phyloP scores from a whole-genome alignment of 2,113 vertebrate genomes.

The Caloenas nicobarica region DNA sequence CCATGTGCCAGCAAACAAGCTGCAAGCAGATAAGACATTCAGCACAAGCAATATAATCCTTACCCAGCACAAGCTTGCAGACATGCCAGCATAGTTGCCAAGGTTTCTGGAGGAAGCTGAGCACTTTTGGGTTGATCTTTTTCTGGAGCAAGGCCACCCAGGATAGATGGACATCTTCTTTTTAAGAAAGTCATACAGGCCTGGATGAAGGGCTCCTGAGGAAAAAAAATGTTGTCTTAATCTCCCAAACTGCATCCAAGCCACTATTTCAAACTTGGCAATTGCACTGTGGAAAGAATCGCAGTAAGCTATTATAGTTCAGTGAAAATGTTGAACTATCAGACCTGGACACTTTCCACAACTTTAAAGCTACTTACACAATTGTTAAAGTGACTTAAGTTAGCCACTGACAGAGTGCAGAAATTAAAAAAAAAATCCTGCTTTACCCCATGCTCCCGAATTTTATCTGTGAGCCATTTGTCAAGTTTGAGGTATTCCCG shows the following conservation, averaged over 20 bases:
- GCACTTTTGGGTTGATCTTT: constrained; percentile 99
- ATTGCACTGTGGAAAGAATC: constrained; percentile 1
- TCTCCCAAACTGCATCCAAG: neutral
- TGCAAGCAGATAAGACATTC: neutral
- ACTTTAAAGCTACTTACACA: constrained; percentile 22
- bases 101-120: constrained; percentile 96
- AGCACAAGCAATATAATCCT: neutral
- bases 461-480: constrained; percentile 99
- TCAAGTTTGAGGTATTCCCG: constrained; percentile 99
- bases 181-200: constrained; percentile 98
- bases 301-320: constrained; percentile 21
- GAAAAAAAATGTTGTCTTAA: neutral
- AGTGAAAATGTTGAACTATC: neutral
- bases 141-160: constrained; percentile 95
- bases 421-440: constrained; percentile 62
- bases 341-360: neutral
- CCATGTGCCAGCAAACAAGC: neutral
- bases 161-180: constrained; percentile 96
- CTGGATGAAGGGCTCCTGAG: constrained; percentile 97
- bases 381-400: constrained; percentile 11
- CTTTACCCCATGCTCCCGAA: constrained; percentile 97
- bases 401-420: constrained; percentile 25
- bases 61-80: constrained; percentile 97
- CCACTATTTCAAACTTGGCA: constrained; percentile 37
- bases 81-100: constrained; percentile 96